Evolutionary conservation across 2,888 invertebrate species (phyloP), one percentile per base, ranked within the genome.

Genomic region (Actias luna): DNA sequence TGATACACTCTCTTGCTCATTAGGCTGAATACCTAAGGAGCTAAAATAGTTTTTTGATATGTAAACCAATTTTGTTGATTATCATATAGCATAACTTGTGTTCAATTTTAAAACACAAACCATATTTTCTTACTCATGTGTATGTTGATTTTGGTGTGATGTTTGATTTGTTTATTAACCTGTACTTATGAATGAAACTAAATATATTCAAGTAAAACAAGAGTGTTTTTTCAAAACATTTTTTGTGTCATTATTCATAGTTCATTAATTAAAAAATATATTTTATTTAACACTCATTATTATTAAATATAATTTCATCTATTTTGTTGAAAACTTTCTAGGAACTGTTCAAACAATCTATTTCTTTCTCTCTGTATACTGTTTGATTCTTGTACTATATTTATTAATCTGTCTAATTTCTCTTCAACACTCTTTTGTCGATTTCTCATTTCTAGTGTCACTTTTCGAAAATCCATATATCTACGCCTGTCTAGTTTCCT

Each of bases 351-450:
- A 75, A 92, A 92, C 14, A 92, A 66, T 64, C 76, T 81, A 70
- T 92, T 92, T 65, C 92, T 77, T 68, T 92, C 91, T 64, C 80
- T 81, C 69, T 92, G 92, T 71, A 92, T 92, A 65, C 69, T 84
- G 71, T 92, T 92, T 36, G 92, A 92, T 74, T 92, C 91, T 76
- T 91, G 87, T 52, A 92, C 91, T 67, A 91, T 88, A 80, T 80
- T 86, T 63, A 92, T 88, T 71, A 92, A 66, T 64, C 84, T 88
- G 82, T 92, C 91, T 78, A 92, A 73, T 66, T 92, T 92, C 42
- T 87, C 85, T 72, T 92, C 92, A 0, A 92, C 88, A n/a, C 80
- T 75, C 64, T 78, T 78, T 67, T 92, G 92, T 46, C 92, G 80
- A 59, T 90, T 90, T 67, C 85, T 82, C 79, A 92, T 86, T 77